phyloP scores from a whole-genome alignment of 2,797 vertebrate species.

The Leptodactylus fallax region DNA sequence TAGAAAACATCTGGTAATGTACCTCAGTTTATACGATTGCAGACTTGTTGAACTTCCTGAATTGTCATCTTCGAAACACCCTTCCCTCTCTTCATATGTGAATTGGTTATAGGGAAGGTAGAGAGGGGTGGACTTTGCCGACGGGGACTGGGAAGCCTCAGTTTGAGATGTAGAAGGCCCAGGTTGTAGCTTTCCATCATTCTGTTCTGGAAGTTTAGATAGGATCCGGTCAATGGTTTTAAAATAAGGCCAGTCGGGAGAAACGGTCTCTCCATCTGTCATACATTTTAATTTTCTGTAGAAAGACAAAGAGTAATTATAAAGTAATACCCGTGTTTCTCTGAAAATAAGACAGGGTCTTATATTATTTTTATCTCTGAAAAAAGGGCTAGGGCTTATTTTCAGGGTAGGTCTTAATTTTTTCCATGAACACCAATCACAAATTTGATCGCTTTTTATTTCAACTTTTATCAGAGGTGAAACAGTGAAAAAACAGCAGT shows the following conservation, averaged over 20 bases:
- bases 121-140: constrained; percentile 84
- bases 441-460: too few species aligned
- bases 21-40: constrained; percentile 85
- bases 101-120: constrained; percentile 90
- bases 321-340: too few species aligned
- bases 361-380: too few species aligned
- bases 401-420: too few species aligned
- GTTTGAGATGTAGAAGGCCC: constrained; percentile 88
- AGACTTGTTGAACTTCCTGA: constrained; percentile 90
- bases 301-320: constrained; percentile 67
- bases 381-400: too few species aligned
- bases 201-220: constrained; percentile 88
- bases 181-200: constrained; percentile 81
- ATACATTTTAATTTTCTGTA: constrained; percentile 93
- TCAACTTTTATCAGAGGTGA: too few species aligned
- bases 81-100: constrained; percentile 91
- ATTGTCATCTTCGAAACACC: constrained; percentile 85
- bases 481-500: too few species aligned
- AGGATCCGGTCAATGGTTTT: constrained; percentile 95
- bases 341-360: too few species aligned
- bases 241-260: constrained; percentile 95
- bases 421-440: too few species aligned
- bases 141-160: constrained; percentile 83
- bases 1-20: constrained; percentile 57
- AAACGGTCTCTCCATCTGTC: constrained; percentile 80